Evolutionary conservation across 1,140 invertebrate genomes (phyloP).

Genomic region (Saccostrea echinata): DNA sequence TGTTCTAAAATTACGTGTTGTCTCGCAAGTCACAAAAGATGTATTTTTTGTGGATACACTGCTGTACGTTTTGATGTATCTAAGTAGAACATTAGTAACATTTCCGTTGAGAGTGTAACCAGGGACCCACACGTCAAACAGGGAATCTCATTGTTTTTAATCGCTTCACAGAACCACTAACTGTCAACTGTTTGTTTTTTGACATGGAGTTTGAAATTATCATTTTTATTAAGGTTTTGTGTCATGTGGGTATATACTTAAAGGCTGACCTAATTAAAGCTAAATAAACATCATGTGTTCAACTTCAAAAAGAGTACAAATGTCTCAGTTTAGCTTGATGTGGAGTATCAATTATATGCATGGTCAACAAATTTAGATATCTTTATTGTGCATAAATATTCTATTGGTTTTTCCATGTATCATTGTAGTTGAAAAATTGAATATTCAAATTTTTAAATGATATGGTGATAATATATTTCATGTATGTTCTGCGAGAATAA

Average conservation of each 20-base stretch:
- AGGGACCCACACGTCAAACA: conserved; percentile 15
- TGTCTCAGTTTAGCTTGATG: neutral
- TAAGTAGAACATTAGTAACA: conserved; percentile 30
- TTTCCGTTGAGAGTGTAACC: conserved; percentile 12
- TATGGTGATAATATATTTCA: conserved; percentile 6
- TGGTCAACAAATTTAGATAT: neutral
- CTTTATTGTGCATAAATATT: neutral
- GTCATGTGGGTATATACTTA: conserved; percentile 14
- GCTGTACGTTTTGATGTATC: conserved; percentile 27
- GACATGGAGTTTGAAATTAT: conserved; percentile 11
- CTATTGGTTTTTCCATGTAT: neutral
- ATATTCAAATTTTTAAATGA: neutral
- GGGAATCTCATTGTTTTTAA: conserved; percentile 15
- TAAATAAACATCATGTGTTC: neutral
- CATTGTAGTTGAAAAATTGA: neutral
- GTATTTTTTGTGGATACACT: conserved; percentile 24
- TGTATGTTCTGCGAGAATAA: neutral
- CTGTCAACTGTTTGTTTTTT: conserved; percentile 16
- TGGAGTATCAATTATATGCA: neutral
- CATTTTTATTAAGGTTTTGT: conserved; percentile 27
- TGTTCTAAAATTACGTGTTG: conserved; percentile 28
- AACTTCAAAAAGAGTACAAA: neutral
- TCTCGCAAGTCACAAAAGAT: conserved; percentile 24
- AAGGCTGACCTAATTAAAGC: neutral
- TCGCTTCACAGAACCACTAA: conserved; percentile 27